These are phyloP conservation scores for Chloropsis hardwickii DNA, from an alignment of 2,113 vertebrate species.

Conservation along the genomic window DNA sequence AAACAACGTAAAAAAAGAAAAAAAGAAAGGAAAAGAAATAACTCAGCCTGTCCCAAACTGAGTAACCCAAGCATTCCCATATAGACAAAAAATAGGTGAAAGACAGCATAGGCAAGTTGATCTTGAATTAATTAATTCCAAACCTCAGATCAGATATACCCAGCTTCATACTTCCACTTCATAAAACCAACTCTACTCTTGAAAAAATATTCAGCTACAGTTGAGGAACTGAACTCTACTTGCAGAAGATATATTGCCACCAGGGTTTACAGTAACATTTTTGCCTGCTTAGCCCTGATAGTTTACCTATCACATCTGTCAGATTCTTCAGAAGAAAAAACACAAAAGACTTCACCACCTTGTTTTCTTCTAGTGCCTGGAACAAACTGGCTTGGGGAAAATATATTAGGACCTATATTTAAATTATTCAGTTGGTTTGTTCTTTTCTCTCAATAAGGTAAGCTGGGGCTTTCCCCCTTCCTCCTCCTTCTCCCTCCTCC, in stretches of 20 bases:
- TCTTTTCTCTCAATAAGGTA: constrained; percentile 18
- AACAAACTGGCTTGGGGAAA: not conserved
- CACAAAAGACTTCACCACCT: not conserved
- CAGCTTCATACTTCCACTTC: not conserved
- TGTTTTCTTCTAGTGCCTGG: not conserved
- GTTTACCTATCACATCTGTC: constrained; percentile 58
- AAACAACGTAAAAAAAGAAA: accelerated
- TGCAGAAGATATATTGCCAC: constrained; percentile 28
- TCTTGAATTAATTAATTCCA: constrained; percentile 31
- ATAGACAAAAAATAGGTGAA: not conserved
- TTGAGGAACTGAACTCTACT: not conserved
- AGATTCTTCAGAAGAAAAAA: constrained; percentile 23
- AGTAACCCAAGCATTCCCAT: not conserved
- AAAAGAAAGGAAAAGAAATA: not conserved
- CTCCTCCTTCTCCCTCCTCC: not conserved
- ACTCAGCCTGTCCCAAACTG: not conserved
- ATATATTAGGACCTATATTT: constrained; percentile 8
- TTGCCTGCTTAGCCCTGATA: constrained; percentile 1
- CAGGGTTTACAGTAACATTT: constrained; percentile 18
- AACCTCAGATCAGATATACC: not conserved
- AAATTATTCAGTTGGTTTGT: constrained; percentile 27
- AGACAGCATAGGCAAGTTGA: not conserved
- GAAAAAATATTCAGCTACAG: not conserved
- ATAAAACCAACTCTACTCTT: not conserved
- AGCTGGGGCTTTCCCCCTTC: constrained; percentile 24